Conservation (phyloP, 2,113 vertebrate genomes). For the Uropsilus gracilis region DNA sequence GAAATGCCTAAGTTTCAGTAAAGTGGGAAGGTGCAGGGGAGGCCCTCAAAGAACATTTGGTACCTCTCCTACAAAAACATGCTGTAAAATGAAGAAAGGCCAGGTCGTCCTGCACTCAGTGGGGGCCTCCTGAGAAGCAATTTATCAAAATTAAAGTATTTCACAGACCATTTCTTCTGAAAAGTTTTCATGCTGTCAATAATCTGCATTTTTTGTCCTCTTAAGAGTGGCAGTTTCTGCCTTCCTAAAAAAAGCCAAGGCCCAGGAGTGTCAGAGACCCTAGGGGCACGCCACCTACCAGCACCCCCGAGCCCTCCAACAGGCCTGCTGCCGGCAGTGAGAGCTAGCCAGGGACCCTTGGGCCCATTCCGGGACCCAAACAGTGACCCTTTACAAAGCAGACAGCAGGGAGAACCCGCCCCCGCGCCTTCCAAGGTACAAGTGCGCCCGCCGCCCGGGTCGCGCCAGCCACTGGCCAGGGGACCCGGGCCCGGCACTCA, state of each 20-base stretch:
- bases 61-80: not conserved
- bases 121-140: slow-evolving; percentile 24
- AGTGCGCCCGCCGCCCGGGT: not conserved
- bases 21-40: not conserved
- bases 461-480: not conserved
- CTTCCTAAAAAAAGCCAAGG: not conserved
- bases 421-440: not conserved
- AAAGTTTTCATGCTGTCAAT: slow-evolving; percentile 62
- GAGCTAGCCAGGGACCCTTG: not conserved
- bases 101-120: not conserved
- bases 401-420: not conserved
- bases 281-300: not conserved
- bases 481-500: slow-evolving; percentile 61
- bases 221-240: not conserved
- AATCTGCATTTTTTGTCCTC: not conserved
- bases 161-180: slow-evolving; percentile 61
- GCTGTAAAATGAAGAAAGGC: not conserved
- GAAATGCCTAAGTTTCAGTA: not conserved
- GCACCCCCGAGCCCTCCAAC: not conserved
- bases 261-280: not conserved
- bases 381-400: not conserved
- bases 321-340: not conserved
- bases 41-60: not conserved
- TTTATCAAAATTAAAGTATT: slow-evolving; percentile 74
- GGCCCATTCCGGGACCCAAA: not conserved